These are phyloP conservation scores for Trilocha varians DNA, from an alignment of 2,888 invertebrate species.

Conservation along the genomic window DNA sequence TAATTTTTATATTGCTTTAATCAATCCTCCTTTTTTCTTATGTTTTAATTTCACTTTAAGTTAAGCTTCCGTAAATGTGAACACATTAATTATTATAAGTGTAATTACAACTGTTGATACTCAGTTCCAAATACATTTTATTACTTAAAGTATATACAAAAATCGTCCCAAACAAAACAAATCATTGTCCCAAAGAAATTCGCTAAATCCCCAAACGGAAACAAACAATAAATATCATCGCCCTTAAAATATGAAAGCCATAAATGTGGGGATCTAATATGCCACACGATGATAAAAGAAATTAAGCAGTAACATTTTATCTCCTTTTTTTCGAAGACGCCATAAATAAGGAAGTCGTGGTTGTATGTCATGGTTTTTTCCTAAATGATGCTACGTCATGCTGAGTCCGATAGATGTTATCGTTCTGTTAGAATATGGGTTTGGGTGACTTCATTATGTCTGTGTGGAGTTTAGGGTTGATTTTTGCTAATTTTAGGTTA, in stretches of 20 bases:
- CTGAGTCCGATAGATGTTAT: neutral
- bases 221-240: neutral
- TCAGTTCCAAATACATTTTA: no score
- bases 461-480: no score
- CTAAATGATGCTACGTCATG: neutral
- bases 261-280: neutral
- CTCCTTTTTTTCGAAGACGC: neutral
- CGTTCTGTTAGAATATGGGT: neutral
- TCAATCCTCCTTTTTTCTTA: no score
- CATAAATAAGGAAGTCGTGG: neutral
- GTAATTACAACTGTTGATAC: no score
- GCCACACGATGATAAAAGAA: neutral
- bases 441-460: no score
- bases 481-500: no score
- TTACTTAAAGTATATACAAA: no score
- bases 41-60: no score
- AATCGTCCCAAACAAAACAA: no score
- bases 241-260: neutral
- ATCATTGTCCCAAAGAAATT: neutral
- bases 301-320: neutral
- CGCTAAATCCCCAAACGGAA: neutral
- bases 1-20: no score
- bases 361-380: neutral
- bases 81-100: no score
- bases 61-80: no score